A percentile compares a stretch with the other conserved stretches of the same genome.
Evolutionary conservation across 2,797 vertebrate genomes (phyloP).

Genomic region (Galago senegalensis): DNA sequence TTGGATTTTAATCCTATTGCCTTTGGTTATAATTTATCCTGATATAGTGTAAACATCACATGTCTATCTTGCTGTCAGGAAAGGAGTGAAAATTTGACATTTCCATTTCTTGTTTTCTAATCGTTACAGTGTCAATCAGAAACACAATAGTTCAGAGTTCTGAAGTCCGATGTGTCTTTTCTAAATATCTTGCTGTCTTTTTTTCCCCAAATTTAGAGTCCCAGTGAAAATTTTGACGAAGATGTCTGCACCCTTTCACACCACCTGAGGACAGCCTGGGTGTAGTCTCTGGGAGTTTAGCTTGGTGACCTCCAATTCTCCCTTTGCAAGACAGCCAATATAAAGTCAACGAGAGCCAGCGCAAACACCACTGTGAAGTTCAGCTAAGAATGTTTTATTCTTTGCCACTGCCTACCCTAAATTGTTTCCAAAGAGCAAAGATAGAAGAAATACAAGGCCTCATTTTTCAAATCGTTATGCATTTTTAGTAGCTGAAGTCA

Average conservation of each 20-base stretch:
- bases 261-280: neutral
- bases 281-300: neutral
- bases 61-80: neutral
- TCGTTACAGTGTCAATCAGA: neutral
- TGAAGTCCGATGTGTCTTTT: fast-evolving
- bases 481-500: neutral
- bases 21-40: neutral
- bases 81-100: neutral
- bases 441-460: neutral
- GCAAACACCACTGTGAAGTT: neutral
- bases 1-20: neutral
- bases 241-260: no score
- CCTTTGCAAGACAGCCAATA: no score
- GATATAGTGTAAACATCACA: neutral
- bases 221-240: neutral
- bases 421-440: neutral
- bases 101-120: neutral
- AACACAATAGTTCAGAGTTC: neutral
- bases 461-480: neutral
- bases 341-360: neutral
- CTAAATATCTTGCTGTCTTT: neutral
- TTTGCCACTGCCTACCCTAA: neutral
- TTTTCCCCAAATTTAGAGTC: neutral
- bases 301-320: neutral
- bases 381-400: neutral